Conservation (phyloP, 1,140 invertebrate genomes). For the Pemphigus obesinymphae region DNA sequence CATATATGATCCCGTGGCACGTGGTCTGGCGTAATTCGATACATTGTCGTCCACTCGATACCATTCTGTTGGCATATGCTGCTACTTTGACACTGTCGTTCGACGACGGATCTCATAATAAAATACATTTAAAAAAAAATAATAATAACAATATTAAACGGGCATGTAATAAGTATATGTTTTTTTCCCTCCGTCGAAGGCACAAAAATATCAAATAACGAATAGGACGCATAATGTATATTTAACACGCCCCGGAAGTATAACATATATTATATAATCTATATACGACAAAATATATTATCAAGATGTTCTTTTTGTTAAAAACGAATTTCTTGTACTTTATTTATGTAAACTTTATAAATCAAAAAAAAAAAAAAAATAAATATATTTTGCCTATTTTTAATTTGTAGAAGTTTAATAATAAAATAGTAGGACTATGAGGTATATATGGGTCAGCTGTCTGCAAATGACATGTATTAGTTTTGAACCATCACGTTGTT, state of each 20-base stretch:
- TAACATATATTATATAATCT: no score
- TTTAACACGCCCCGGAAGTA: background rate
- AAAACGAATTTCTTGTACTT: background rate
- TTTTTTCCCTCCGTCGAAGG: background rate
- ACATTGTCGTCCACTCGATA: slow-evolving; percentile 13
- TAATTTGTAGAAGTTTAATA: no score
- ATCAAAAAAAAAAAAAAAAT: no score
- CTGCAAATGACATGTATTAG: no score
- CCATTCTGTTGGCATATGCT: slow-evolving; percentile 25
- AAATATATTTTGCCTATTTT: no score
- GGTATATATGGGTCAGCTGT: no score
- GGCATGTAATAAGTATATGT: background rate
- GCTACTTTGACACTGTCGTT: background rate
- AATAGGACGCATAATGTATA: background rate
- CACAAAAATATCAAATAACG: slow-evolving; percentile 5
- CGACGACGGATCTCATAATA: background rate
- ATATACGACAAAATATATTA: background rate
- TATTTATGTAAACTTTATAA: no score
- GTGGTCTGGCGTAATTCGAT: slow-evolving; percentile 25
- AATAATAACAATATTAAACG: background rate
- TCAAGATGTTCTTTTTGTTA: background rate
- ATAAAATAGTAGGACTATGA: no score
- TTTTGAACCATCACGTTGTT: no score
- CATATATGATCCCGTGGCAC: background rate
- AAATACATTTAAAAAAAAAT: background rate